Base-by-base conservation (phyloP, 2,113 vertebrate genomes). In the Onychorhynchus coronatus region DNA sequence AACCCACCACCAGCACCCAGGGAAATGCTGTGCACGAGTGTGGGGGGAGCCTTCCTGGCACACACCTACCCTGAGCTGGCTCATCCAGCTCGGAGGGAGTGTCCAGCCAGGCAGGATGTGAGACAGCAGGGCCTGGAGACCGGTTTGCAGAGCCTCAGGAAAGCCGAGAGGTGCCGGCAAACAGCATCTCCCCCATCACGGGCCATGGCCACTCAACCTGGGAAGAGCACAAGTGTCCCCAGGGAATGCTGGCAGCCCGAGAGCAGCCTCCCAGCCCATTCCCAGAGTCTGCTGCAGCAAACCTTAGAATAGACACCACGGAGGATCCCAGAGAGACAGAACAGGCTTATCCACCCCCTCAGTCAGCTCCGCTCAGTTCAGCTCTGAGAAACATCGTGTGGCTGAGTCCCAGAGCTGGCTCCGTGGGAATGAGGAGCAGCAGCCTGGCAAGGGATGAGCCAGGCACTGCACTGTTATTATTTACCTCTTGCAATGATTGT, bases 11-110 rank as follows among this genome's bases (percentile, higher is more conserved):
- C 19, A 33, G n/a, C 37, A 44, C 2, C 3, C 56, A 37, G 30
- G 18, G 33, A 16, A 55, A 31, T 0, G 4, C 39, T 23, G 53
- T 2, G 7, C 39, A 3, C 3, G 2, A 0, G 1, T 14, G 10
- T 42, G 12, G 18, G 37, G 14, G 31, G 25, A 74, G 28, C 37
- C 41, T 4, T 37, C 18, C 65, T 66, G 70, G 25, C 74, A 35
- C 76, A 27, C 62, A 11, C 10, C 2, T 3, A 22, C 10, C 30
- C 13, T 39, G 20, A 9, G 33, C 27, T 5, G 21, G 37, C 31
- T 67, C 22, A 35, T 15, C 21, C 52, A 16, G 61, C 66, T 56
- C 62, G 0, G 3, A 63, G 39, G 23, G 42, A 74, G 8, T 50
- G 35, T 14, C 55, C 58, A 35, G 6, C 0, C 47, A 59, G 53